Conservation (phyloP, 1,140 invertebrate species). For the Bombus haemorrhoidalis region DNA sequence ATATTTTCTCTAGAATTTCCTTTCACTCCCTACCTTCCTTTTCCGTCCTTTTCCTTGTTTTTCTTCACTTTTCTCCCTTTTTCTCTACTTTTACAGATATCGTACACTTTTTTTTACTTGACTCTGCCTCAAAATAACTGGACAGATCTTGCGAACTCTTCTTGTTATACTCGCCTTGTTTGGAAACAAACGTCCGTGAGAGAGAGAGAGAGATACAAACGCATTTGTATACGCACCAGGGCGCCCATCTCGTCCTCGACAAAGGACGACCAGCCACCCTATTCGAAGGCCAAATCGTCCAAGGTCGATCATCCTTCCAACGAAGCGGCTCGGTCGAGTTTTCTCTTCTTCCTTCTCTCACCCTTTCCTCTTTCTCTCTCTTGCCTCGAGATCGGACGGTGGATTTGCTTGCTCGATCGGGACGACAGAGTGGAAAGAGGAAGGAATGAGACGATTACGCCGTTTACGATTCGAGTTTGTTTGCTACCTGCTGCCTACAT, state of each 20-base stretch:
- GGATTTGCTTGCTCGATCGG: background rate
- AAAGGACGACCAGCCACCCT: constrained; percentile 44
- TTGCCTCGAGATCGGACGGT: background rate
- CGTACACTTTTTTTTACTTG: too few relatives aligned
- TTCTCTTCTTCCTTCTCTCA: background rate
- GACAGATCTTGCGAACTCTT: background rate
- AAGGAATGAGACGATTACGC: constrained; percentile 55
- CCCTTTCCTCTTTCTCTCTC: background rate
- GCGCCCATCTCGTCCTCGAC: constrained; percentile 50
- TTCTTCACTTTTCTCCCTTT: too few relatives aligned
- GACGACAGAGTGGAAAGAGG: background rate
- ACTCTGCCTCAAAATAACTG: background rate
- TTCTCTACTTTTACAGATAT: too few relatives aligned
- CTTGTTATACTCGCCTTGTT: background rate
- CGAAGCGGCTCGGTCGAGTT: background rate
- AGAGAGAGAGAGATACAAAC: background rate
- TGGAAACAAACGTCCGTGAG: background rate
- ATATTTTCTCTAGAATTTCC: too few relatives aligned
- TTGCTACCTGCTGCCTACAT: constrained; percentile 55
- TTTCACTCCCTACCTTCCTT: too few relatives aligned
- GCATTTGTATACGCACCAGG: background rate
- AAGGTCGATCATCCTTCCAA: constrained; percentile 59
- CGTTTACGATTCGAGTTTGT: constrained; percentile 59
- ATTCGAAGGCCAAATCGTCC: constrained; percentile 41
- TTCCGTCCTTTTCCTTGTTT: too few relatives aligned